Evolutionary conservation across 2,888 invertebrate species (phyloP).

Genomic region (Megastigmus dorsalis): DNA sequence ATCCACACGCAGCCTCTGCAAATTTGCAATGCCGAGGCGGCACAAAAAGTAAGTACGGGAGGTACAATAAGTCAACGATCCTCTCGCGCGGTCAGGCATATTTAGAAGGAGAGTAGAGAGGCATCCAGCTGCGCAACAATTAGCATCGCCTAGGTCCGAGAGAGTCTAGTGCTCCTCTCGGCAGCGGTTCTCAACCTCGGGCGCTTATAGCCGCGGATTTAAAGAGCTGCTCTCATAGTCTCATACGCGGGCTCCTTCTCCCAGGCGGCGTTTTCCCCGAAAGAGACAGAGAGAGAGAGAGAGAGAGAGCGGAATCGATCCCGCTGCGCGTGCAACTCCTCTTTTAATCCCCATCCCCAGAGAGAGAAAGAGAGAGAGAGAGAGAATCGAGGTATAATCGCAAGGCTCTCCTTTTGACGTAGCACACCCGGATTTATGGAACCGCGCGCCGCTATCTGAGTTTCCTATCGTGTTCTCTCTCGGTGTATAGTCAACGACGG

Average conservation of each 20-base stretch:
- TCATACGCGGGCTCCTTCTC: neutral
- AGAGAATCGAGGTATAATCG: neutral
- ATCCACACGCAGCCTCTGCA: no score
- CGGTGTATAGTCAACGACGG: no score
- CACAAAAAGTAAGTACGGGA: no score
- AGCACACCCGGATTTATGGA: constrained; percentile 18
- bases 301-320: no score
- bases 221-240: constrained; percentile 4
- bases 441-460: no score
- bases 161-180: neutral
- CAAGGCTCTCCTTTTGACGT: neutral
- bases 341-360: neutral
- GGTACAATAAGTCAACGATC: constrained; percentile 16
- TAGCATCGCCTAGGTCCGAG: no score
- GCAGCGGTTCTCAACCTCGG: constrained; percentile 29
- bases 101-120: no score
- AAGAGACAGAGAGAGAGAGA: neutral
- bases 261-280: constrained; percentile 3
- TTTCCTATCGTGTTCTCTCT: no score
- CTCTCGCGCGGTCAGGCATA: neutral
- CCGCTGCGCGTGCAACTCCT: neutral
- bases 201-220: constrained; percentile 6
- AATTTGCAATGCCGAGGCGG: no score
- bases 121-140: constrained; percentile 27
- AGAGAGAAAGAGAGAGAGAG: no score